Evolutionary conservation across 2,113 vertebrate species (phyloP), one percentile per base, ranked within the genome.

Genomic region (Alectura lathami): DNA sequence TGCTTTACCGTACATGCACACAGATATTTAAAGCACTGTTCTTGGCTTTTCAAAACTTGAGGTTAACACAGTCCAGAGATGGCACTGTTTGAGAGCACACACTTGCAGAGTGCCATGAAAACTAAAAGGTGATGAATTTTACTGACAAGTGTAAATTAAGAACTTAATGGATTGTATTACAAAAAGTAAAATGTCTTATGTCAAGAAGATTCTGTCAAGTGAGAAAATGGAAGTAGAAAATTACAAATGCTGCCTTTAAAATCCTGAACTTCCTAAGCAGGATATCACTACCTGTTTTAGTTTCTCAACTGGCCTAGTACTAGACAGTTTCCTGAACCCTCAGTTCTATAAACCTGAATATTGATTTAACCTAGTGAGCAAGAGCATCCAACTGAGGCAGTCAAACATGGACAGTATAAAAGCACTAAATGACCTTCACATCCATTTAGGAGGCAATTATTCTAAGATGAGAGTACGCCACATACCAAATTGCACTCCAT

Each of bases 11-110:
- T 5, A 11, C 4, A 21, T 74, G 13, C 74, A 42, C 17, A 42
- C 6, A 77, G 13, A 42, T 76, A 76, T 77, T 74, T 16, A 84
- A 83, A 50, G 7, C 29, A n/a, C 1, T 40, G 18, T 59, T 54
- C 60, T 45, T 67, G 32, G 42, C 89, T 88, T 91, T 93, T 90
- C 90, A 77, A 80, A 86, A 69, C 22, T 64, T 54, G 87, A 72
- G 85, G 88, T 80, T 86, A 77, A 85, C 79, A 80, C 13, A 91
- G 59, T 86, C 63, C 93, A 96, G 94, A 74, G 87, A 43, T 10
- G 18, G 69, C 63, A 45, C 70, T n/a, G 47, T 43, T 78, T 60
- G 82, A 91, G 36, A 93, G 82, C 78, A 72, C 9, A 43, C 32
- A 24, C 36, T 73, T 8, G 1, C 42, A 34, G 47, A 48, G 66